A percentile compares a stretch with the other conserved stretches of the same genome.
phyloP scores from a whole-genome alignment of 2,888 invertebrate genomes.

The Gasteruption jaculator region DNA sequence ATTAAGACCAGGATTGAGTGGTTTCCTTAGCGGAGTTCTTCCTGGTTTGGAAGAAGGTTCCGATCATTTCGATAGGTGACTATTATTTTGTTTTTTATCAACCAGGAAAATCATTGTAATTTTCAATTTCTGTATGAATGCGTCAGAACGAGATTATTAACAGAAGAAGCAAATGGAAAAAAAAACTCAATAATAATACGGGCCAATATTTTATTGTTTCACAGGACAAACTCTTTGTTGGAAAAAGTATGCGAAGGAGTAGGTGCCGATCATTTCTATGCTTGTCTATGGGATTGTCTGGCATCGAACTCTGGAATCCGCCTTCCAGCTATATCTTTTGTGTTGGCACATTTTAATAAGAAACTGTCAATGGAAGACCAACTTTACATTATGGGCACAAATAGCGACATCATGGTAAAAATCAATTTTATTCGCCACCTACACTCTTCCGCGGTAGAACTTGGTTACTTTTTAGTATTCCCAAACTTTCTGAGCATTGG shows the following conservation, averaged over 20 bases:
- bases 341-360: constrained; percentile 75
- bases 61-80: constrained; percentile 72
- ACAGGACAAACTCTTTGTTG: constrained; percentile 60
- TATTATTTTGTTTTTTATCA: constrained; percentile 28
- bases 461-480: too few relatives aligned
- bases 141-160: background rate
- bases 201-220: constrained; percentile 26
- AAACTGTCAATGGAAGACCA: constrained; percentile 77
- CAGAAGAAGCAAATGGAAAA: constrained; percentile 37
- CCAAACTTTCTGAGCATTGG: background rate
- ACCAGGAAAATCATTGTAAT: constrained; percentile 1
- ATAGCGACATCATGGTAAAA: constrained; percentile 74
- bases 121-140: background rate
- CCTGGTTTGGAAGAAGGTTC: constrained; percentile 85
- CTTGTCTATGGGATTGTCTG: constrained; percentile 84
- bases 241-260: constrained; percentile 73
- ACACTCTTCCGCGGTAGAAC: too few relatives aligned
- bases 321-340: constrained; percentile 76
- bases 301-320: constrained; percentile 76
- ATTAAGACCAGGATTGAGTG: constrained; percentile 76
- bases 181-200: constrained; percentile 4
- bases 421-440: too few relatives aligned
- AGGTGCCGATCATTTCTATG: constrained; percentile 75
- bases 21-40: constrained; percentile 81
- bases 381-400: constrained; percentile 75